Evolutionary conservation across 2,888 invertebrate species (phyloP), one percentile per base, ranked within the genome.

Genomic region (Agrilus mali): DNA sequence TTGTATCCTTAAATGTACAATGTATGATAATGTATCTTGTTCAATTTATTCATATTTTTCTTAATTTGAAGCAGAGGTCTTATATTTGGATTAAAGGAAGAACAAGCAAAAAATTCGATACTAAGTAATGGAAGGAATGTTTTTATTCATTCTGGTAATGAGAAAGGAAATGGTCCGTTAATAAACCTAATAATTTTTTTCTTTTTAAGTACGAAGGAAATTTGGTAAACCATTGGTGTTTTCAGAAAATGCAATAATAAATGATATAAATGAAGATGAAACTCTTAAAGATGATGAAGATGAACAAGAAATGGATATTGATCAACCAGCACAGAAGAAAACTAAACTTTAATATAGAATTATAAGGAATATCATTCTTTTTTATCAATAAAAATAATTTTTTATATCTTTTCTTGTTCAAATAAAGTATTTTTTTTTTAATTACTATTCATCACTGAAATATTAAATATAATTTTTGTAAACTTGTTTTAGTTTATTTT

Each of bases 21-120:
- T 20, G 5, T 20, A 20, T 20, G 4, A 20, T 20, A 4, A 33
- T 5, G 1, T 5, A 33, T 33, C 7, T 10, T 35, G n/a, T 35
- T 15, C 4, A 33, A n/a, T 13, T n/a, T 16, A 15, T 15, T 15
- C 14, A 35, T 13, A 10, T 16, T 46, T 49, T 48, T 44, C 50
- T 56, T 53, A 45, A 50, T 36, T 35, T 41, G 14, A 13, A 35
- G 16, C 36, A 79, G 78, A 54, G 80, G 78, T 10, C 71, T 77
- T 46, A 70, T 86, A 49, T 74, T 86, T 57, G 86, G 86, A 3
- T 63, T 86, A 4, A 80, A 75, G 40, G 79, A 78, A 58, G 74
- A 74, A 52, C 78, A 82, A 58, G 76, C 82, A 33, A 77, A 83
- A 61, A 75, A 75, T 58, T 71, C 79, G 1, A 67, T 86, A 31